Evolutionary conservation across 23 tunicate genomes (phyloP).

Genomic region (Phallusia fumigata): DNA sequence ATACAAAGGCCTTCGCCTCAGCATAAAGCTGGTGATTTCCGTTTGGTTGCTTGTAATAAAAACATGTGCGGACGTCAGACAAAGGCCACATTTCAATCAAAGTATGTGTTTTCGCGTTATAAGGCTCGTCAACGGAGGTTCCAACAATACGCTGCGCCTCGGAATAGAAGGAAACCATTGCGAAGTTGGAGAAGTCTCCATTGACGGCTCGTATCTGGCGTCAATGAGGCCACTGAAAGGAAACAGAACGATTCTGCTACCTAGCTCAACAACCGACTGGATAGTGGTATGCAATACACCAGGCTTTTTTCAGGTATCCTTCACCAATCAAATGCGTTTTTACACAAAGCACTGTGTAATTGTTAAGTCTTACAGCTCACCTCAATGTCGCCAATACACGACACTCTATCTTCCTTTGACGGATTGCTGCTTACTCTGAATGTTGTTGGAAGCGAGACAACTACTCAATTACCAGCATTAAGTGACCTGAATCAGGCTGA

Average conservation of each 20-base stretch:
- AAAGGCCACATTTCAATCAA: too few species aligned
- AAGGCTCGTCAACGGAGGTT: constrained; percentile 7
- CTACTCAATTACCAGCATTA: neutral
- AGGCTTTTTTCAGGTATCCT: neutral
- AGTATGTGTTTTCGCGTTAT: neutral
- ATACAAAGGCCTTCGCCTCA: too few species aligned
- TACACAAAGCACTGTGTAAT: neutral
- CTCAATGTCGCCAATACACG: neutral
- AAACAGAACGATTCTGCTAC: neutral
- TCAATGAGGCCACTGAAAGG: neutral
- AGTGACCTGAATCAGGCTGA: neutral
- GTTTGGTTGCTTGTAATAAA: too few species aligned
- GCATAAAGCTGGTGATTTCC: too few species aligned
- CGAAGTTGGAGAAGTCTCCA: neutral
- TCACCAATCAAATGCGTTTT: neutral
- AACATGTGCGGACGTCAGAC: too few species aligned
- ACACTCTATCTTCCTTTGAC: neutral
- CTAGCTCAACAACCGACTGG: neutral
- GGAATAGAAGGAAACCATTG: neutral
- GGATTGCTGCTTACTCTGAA: neutral
- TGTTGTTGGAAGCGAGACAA: neutral
- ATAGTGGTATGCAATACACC: constrained; percentile 1
- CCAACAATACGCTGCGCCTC: neutral
- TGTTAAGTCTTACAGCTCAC: neutral
- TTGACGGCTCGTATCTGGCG: neutral